phyloP scores from a whole-genome alignment of 2,888 invertebrate species.

The Drosophila prolongata region DNA sequence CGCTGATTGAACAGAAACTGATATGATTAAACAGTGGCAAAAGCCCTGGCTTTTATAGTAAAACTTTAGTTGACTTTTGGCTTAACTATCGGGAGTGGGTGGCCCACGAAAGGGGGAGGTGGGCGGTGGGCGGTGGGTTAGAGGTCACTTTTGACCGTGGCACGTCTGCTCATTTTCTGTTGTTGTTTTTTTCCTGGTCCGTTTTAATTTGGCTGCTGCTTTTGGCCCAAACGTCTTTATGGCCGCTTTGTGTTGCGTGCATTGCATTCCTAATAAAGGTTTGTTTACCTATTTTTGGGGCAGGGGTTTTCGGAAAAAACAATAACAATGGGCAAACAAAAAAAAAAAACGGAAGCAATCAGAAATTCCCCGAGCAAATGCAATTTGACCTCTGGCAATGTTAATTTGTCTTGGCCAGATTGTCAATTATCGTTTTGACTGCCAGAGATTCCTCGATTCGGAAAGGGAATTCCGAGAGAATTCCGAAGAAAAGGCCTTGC shows the following conservation, averaged over 20 bases:
- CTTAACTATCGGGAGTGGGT: slow-evolving; percentile 1
- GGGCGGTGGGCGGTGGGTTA: slow-evolving; percentile 13
- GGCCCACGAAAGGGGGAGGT: slow-evolving; percentile 16
- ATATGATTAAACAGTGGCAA: slow-evolving; percentile 56
- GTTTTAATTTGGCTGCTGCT: slow-evolving; percentile 57
- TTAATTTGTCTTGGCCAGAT: slow-evolving; percentile 47
- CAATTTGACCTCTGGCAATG: slow-evolving; percentile 50
- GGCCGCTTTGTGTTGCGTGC: slow-evolving; percentile 59
- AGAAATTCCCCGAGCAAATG: slow-evolving; percentile 46
- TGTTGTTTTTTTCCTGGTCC: slow-evolving; percentile 16
- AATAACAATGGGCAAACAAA: slow-evolving; percentile 20
- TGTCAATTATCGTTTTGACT: slow-evolving; percentile 42
- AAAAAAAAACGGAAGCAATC: slow-evolving; percentile 74
- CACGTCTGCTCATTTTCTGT: slow-evolving; percentile 24
- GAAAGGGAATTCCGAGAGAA: not conserved
- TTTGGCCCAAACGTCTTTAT: slow-evolving; percentile 64
- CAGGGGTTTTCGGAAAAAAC: not conserved
- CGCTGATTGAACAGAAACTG: slow-evolving; percentile 67
- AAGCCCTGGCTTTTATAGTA: slow-evolving; percentile 68
- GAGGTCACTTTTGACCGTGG: slow-evolving; percentile 41
- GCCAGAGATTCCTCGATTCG: slow-evolving; percentile 13
- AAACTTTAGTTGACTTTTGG: slow-evolving; percentile 20
- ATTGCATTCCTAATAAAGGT: slow-evolving; percentile 61
- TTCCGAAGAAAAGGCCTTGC: not conserved
- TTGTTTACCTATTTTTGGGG: slow-evolving; percentile 22